Conservation (phyloP, 2,888 invertebrate species). For the Omphaloscelis lunosa region DNA sequence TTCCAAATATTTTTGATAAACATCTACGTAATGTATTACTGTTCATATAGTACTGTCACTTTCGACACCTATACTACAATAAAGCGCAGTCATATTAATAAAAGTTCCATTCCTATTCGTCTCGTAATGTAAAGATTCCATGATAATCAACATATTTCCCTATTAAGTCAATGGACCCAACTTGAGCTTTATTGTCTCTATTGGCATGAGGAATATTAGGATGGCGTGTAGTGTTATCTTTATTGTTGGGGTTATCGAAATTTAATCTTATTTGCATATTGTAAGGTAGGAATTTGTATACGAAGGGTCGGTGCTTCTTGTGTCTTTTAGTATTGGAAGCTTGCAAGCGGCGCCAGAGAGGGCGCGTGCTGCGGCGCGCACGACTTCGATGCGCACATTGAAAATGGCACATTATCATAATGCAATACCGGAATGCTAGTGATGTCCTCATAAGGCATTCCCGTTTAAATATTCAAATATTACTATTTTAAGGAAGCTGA, state of each 20-base stretch:
- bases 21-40: constrained; percentile 76
- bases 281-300: constrained; percentile 61
- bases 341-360: constrained; percentile 78
- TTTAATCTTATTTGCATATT: constrained; percentile 22
- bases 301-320: constrained; percentile 46
- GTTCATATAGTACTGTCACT: constrained; percentile 73
- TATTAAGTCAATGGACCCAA: constrained; percentile 71
- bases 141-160: constrained; percentile 74
- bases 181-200: constrained; percentile 74
- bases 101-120: constrained; percentile 76
- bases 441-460: constrained; percentile 81
- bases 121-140: constrained; percentile 74
- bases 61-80: constrained; percentile 72
- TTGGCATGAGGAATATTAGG: constrained; percentile 70
- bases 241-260: constrained; percentile 38
- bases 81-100: constrained; percentile 74
- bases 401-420: constrained; percentile 89
- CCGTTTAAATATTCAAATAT: constrained; percentile 79
- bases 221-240: constrained; percentile 66
- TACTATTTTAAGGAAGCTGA: constrained; percentile 73
- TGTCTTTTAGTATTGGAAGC: constrained; percentile 59
- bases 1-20: constrained; percentile 82
- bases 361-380: constrained; percentile 79
- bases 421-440: constrained; percentile 86
- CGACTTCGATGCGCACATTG: constrained; percentile 84